phyloP scores from a whole-genome alignment of 2,113 vertebrate species.

The Tylochromis polylepis region DNA sequence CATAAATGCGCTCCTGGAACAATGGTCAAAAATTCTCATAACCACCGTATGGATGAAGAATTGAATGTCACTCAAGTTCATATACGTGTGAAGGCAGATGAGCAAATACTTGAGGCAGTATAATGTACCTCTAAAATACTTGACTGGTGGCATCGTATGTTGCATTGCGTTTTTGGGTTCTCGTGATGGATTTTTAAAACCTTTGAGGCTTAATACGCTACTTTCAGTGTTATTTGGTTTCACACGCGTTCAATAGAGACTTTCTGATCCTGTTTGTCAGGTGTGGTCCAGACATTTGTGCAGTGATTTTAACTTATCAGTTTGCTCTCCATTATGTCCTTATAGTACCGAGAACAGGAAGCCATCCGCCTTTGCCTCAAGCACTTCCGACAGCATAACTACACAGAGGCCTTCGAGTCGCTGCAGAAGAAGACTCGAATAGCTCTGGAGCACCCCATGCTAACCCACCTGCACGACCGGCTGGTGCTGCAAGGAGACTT shows the following conservation, averaged over 20 bases:
- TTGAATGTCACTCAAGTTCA: background rate
- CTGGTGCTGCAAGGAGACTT: constrained; percentile 95
- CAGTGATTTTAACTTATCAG: background rate
- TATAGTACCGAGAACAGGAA: constrained; percentile 99
- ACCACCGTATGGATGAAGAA: background rate
- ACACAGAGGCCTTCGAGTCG: constrained; percentile 98
- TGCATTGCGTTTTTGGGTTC: background rate
- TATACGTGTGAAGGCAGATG: background rate
- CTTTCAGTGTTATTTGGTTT: background rate
- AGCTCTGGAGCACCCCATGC: constrained; percentile 93
- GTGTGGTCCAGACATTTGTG: background rate
- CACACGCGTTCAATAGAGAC: background rate
- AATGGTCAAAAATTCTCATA: background rate
- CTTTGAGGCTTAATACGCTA: background rate
- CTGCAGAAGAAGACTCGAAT: constrained; percentile 98
- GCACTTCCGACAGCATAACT: constrained; percentile 98
- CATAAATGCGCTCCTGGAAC: rapidly evolving
- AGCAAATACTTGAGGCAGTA: too few species aligned
- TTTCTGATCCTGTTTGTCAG: background rate
- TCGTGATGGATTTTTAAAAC: background rate
- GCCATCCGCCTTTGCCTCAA: constrained; percentile 98
- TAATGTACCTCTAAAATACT: background rate
- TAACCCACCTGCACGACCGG: constrained; percentile 94
- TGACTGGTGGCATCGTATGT: background rate
- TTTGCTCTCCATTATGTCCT: constrained; percentile 68